Percentiles rank a stretch among this genome's conserved stretches.
These are phyloP conservation scores for Harlomillsia oculata DNA, from an alignment of 1,140 invertebrate genomes.

Conservation along the genomic window DNA sequence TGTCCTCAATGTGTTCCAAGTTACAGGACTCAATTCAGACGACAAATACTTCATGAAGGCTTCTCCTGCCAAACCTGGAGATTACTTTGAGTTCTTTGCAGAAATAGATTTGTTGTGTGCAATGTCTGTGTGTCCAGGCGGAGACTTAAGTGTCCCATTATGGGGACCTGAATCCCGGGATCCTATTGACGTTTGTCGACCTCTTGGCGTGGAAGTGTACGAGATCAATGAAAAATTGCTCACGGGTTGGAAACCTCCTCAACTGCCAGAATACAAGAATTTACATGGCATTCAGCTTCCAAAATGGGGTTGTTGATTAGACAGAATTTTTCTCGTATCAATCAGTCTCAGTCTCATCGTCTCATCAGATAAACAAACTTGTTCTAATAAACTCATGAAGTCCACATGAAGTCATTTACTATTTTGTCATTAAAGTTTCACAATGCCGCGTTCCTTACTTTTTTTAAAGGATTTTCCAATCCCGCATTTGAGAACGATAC, in stretches of 20 bases:
- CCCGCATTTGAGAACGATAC: too few species aligned
- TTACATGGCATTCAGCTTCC: constrained; percentile 25
- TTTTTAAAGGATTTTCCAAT: too few species aligned
- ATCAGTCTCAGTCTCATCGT: too few species aligned
- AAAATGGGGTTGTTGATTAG: too few species aligned
- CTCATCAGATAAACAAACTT: too few species aligned
- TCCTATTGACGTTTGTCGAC: constrained; percentile 42
- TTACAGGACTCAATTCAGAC: constrained; percentile 41
- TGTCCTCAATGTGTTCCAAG: constrained; percentile 48
- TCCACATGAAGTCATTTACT: too few species aligned
- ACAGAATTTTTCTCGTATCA: too few species aligned
- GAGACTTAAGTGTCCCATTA: constrained; percentile 28
- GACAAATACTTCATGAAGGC: constrained; percentile 45
- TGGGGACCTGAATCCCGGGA: constrained; percentile 35
- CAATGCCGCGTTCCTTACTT: too few species aligned
- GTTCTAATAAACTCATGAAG: too few species aligned
- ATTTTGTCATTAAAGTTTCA: too few species aligned
- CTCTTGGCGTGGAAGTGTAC: constrained; percentile 43
- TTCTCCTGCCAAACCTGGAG: constrained; percentile 43
- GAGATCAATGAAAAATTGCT: constrained; percentile 22
- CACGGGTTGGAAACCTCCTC: constrained; percentile 17
- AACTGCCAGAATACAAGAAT: constrained; percentile 10
- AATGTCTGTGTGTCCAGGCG: constrained; percentile 43
- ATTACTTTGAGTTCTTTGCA: constrained; percentile 46
- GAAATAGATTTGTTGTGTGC: constrained; percentile 46